Base-by-base conservation (phyloP, 2,113 vertebrate species). In the Percopsis transmontana region DNA sequence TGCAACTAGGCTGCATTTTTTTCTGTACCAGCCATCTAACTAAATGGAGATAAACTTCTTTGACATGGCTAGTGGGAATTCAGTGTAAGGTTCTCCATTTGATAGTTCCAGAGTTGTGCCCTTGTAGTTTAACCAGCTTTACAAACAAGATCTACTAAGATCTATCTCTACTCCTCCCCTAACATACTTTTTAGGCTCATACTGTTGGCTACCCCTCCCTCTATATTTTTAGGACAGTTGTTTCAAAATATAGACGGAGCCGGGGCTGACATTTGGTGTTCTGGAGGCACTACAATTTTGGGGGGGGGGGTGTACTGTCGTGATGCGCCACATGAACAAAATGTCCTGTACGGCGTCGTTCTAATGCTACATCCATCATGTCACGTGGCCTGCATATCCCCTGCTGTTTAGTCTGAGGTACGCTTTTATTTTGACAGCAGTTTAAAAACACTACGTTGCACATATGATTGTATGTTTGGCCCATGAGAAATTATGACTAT, bases 341-440 rank as follows among this genome's bases (percentile, higher is more conserved):
- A 58, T 73, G 76, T 44, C 45, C 56, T 23, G 16, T 8, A 18
- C 15, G 20, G 44, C 57, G 45, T 42, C 33, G 19, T 66, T 60
- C 67, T 81, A 66, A 63, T 50, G 62, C 80, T 68, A 15, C 66
- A 74, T 85, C 69, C 48, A 56, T 79, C 75, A 63, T 39, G 58
- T 59, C 68, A 58, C 72, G 72, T 67, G 16, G 63, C 23, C 13
- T 9, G 19, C 44, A 59, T 74, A 66, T 40, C 74, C 50, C 60
- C 56, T 33, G 45, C 41, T 88, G 90, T 91, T 91, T 88, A 89
- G 89, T 91, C 89, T 92, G 79, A 20, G n/a, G 54, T 45, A 13
- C 50, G n/a, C 66, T 16, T 58, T 74, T 89, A 79, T 90, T 90
- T 87, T 89, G 87, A 90, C 88, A 90, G 70, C 44, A 18, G 18